These are phyloP conservation scores for Lacanobia oleracea DNA, from an alignment of 2,888 invertebrate species.

Conservation along the genomic window DNA sequence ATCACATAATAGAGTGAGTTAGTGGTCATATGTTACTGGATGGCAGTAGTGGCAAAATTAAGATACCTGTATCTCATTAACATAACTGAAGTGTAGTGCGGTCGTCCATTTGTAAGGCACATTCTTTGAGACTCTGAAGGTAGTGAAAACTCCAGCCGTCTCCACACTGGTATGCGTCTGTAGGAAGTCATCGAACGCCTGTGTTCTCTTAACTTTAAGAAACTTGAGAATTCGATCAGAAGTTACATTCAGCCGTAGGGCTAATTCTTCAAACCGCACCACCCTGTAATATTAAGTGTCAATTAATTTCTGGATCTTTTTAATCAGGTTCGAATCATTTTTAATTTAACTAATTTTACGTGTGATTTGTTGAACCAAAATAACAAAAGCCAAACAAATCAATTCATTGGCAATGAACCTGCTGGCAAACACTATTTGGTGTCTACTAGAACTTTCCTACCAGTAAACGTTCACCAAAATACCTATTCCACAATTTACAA, in stretches of 20 bases:
- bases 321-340: too few species aligned
- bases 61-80: slow-evolving; percentile 90
- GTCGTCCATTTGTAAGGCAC: slow-evolving; percentile 96
- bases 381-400: too few species aligned
- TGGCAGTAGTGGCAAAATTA: too few species aligned
- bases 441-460: too few species aligned
- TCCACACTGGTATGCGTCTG: slow-evolving; percentile 95
- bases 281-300: slow-evolving; percentile 10
- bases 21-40: too few species aligned
- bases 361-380: too few species aligned
- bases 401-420: too few species aligned
- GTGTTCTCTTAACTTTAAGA: slow-evolving; percentile 92
- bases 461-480: too few species aligned
- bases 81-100: slow-evolving; percentile 93
- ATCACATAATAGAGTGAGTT: background rate
- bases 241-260: slow-evolving; percentile 93
- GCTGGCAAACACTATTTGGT: too few species aligned
- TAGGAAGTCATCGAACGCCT: slow-evolving; percentile 93
- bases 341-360: too few species aligned
- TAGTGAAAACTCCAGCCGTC: slow-evolving; percentile 95
- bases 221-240: slow-evolving; percentile 94
- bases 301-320: background rate
- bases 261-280: slow-evolving; percentile 94
- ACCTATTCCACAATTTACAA: too few species aligned
- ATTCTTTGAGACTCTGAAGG: slow-evolving; percentile 94